Evolutionary conservation across 2,888 invertebrate species (phyloP).

Genomic region (Salpingus planirostris): DNA sequence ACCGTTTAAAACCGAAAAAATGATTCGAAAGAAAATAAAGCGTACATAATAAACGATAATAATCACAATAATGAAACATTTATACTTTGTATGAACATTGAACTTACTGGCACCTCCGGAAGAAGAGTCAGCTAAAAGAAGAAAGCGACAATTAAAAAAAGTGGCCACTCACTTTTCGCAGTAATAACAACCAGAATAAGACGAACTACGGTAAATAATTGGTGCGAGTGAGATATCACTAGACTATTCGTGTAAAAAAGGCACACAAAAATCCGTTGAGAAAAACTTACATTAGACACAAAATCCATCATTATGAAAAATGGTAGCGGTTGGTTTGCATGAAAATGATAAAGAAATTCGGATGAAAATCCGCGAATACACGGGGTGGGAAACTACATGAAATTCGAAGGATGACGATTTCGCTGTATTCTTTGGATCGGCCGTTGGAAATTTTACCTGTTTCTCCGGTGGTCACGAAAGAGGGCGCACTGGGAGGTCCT

Average conservation of each 20-base stretch:
- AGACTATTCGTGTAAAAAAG: constrained; percentile 29
- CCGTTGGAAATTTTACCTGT: constrained; percentile 67
- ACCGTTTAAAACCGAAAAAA: not conserved
- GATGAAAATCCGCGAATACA: too few relatives aligned
- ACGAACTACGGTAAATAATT: too few relatives aligned
- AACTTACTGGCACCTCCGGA: constrained; percentile 55
- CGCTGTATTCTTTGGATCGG: constrained; percentile 1
- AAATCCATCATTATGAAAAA: constrained; percentile 27
- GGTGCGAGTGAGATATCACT: too few relatives aligned
- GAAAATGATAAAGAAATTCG: constrained; percentile 32
- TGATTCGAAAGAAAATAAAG: not conserved
- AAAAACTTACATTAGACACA: constrained; percentile 36
- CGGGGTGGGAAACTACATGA: too few relatives aligned
- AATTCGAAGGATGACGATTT: not conserved
- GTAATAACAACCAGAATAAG: too few relatives aligned
- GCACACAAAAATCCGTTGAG: constrained; percentile 26
- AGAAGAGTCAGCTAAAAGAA: constrained; percentile 39
- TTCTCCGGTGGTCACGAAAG: constrained; percentile 91
- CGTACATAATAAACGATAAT: constrained; percentile 1
- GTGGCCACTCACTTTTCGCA: too few relatives aligned
- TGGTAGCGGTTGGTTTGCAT: constrained; percentile 28
- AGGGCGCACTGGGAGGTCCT: constrained; percentile 80
- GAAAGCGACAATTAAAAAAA: constrained; percentile 13
- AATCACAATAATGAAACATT: constrained; percentile 1
- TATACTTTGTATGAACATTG: constrained; percentile 10